Percentiles rank a stretch among this genome's conserved stretches.
Evolutionary conservation across 2,797 vertebrate species (phyloP).

Genomic region (Nyctalus aviator): DNA sequence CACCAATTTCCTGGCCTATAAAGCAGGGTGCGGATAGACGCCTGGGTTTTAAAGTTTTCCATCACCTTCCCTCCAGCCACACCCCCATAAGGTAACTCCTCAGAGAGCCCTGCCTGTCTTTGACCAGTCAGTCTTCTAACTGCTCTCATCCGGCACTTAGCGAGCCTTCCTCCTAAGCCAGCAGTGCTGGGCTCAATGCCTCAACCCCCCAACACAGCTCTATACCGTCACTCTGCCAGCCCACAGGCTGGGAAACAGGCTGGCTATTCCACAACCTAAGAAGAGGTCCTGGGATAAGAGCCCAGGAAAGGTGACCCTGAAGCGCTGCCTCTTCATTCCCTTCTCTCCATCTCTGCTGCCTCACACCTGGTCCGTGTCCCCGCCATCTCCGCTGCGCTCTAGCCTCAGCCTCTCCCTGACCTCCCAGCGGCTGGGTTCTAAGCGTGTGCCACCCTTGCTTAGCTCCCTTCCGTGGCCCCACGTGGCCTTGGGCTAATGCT

Average conservation of each 20-base stretch:
- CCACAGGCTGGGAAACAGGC: not conserved
- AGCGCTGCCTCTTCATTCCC: not conserved
- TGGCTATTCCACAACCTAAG: not conserved
- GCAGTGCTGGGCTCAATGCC: not conserved
- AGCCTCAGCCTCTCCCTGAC: not conserved
- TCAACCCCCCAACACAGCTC: not conserved
- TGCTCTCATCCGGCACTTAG: not conserved
- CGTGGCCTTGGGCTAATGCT: not conserved
- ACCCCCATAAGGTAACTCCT: not conserved
- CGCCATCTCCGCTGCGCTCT: not conserved
- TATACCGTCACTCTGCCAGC: not conserved
- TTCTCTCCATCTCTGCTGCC: not conserved
- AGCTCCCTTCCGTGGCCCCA: not conserved
- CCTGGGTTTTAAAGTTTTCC: not conserved
- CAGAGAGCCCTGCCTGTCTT: not conserved
- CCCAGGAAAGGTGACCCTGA: not conserved
- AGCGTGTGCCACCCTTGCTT: not conserved
- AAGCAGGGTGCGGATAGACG: not conserved
- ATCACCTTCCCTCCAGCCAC: not conserved
- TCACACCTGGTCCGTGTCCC: not conserved
- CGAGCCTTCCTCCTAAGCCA: not conserved
- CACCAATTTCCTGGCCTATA: conserved; percentile 37
- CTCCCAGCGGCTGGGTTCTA: not conserved
- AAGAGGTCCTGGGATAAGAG: not conserved
- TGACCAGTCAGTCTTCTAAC: not conserved